A percentile compares a stretch with the other conserved stretches of the same genome.
phyloP scores from a whole-genome alignment of 2,797 vertebrate genomes.

The Lepus townsendii region DNA sequence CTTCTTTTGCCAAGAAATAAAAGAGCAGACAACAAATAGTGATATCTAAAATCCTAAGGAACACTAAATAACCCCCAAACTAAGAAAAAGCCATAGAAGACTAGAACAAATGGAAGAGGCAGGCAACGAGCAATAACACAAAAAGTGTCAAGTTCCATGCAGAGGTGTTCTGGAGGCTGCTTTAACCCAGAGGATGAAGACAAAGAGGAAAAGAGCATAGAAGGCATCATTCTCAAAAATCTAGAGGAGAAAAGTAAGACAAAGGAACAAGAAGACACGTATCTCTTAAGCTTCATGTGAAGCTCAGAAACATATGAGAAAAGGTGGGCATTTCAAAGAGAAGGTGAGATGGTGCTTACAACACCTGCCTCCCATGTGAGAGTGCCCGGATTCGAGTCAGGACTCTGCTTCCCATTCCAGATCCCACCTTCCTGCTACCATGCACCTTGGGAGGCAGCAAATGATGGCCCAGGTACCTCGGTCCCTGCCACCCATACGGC shows the following conservation, averaged over 20 bases:
- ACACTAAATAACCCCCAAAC: slow-evolving; percentile 2
- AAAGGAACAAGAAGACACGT: background rate
- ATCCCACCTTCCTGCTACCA: no score
- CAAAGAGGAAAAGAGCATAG: background rate
- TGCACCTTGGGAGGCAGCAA: no score
- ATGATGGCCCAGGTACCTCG: no score
- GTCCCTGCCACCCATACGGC: no score
- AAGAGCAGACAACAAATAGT: slow-evolving; percentile 14
- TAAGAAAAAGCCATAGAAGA: background rate
- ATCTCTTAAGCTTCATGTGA: background rate
- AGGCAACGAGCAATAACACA: background rate
- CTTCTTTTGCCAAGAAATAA: slow-evolving; percentile 47
- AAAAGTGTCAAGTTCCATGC: background rate
- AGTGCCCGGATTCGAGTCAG: no score
- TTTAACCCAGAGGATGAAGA: background rate
- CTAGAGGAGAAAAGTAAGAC: background rate
- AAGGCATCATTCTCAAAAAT: background rate
- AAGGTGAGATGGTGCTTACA: no score
- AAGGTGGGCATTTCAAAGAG: no score
- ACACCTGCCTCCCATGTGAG: no score
- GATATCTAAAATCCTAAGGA: slow-evolving; percentile 16
- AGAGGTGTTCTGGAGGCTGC: background rate
- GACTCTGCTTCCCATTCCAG: no score
- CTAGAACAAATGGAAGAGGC: background rate
- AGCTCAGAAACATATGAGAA: background rate